Evolutionary conservation across 1,140 invertebrate species (phyloP), one percentile per base, ranked within the genome.

Genomic region (Adelges cooleyi): DNA sequence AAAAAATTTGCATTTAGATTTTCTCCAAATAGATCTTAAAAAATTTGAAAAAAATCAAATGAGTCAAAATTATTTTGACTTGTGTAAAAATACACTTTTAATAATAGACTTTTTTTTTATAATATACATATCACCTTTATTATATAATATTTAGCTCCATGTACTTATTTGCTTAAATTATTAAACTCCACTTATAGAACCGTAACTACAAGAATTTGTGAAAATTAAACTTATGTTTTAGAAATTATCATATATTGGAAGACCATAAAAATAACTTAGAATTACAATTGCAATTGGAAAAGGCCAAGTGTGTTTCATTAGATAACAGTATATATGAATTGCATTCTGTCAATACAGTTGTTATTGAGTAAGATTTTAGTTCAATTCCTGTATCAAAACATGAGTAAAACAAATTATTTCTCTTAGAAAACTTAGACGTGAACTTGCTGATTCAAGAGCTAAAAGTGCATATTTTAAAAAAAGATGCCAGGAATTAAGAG

Each of bases 401-500:
- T n/a, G n/a, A n/a, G n/a, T n/a, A n/a, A n/a, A n/a, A n/a, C n/a
- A n/a, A n/a, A n/a, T n/a, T n/a, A n/a, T n/a, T n/a, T n/a, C n/a
- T n/a, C n/a, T n/a, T n/a, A 56, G 53, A 10, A 27, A 56, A n/a
- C 25, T 56, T 11, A 56, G 42, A 25, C 17, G 1, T 15, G 38
- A 56, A 42, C 40, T 56, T 36, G 53, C 53, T 42, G 38, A 44
- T 25, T 56, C 42, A 56, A 56, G 42, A 56, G 15, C 53, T 36
- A 38, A 56, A 56, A 56, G 42, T 17, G 53, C 1, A 17, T 44
- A 56, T 25, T 56, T 23, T 11, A 8, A 40, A 56, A 56, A 4
- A 9, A 56, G 5, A 56, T 56, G 38, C 42, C 2, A 18, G 11
- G n/a, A 42, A 40, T 11, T 27, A 40, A 17, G 25, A 42, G 25